Base-by-base conservation (phyloP, 2,888 invertebrate genomes). In the Eupeodes luniger region DNA sequence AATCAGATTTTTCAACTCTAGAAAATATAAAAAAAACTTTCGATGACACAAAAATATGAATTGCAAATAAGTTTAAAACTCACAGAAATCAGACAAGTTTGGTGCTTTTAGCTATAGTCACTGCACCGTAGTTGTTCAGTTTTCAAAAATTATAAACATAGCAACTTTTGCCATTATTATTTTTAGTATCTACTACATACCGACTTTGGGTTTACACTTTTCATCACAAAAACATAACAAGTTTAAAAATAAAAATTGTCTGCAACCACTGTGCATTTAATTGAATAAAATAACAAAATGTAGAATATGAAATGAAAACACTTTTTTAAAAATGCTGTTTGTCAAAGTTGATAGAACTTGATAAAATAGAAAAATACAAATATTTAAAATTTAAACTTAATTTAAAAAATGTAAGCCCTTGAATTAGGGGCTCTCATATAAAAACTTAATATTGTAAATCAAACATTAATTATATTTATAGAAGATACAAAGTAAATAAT, bases 1-100 rank as follows among this genome's bases (percentile, higher is more conserved):
- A 27, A 49, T 66, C 49, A 47, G 27, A 66, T 66, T 49, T 5
- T 44, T 27, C 6, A 27, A 3, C 40, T 40, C 5, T 59, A 10
- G 34, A 53, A 53, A 14, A 59, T 16, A 62, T 16, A 44, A 19
- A 40, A 61, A 14, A 64, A 64, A 19, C 27, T 49, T 49, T 34
- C 14, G 5, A 27, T 49, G 34, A 34, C 66, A 57, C 11, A 49
- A 66, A 62, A 49, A 64, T 64, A 66, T 66, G 66, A 66, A 66
- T 49, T 66, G 47, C 66, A 66, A 66, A 66, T 66, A 34, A 66
- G 62, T 62, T 44, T 2, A 40, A 62, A 62, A 62, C 40, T 62
- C 40, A 5, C 16, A 62, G 62, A 62, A 5, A 40, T 40, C 40
- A 62, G 36, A 61, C 61, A 61, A 14, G 11, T 62, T 62, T 27